Conservation (phyloP, 1,140 invertebrate species). For the Ceratosolen solmsi region DNA sequence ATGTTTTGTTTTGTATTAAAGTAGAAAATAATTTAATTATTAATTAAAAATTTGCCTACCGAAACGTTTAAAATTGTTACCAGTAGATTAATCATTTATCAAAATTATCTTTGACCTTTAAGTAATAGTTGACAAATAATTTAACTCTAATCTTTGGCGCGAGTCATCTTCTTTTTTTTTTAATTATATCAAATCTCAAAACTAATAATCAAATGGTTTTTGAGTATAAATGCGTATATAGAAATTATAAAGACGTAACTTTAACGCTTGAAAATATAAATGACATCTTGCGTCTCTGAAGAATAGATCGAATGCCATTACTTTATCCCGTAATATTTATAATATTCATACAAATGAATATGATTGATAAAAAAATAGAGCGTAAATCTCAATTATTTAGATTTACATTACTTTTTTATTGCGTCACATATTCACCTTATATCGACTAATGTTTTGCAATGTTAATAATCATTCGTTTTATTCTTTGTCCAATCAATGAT, state of each 20-base stretch:
- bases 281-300: background rate
- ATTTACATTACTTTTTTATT: background rate
- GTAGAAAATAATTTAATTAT: too few relatives aligned
- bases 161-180: background rate
- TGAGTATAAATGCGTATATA: background rate
- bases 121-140: background rate
- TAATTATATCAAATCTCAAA: background rate
- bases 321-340: background rate
- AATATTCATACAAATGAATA: background rate
- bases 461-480: too few relatives aligned
- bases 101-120: background rate
- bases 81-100: too few relatives aligned
- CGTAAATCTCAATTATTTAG: background rate
- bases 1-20: too few relatives aligned
- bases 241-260: background rate
- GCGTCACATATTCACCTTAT: background rate
- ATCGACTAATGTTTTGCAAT: background rate
- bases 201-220: background rate
- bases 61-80: too few relatives aligned
- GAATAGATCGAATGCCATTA: background rate
- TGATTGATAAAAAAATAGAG: background rate
- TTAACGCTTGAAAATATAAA: background rate
- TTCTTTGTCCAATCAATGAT: too few relatives aligned
- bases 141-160: background rate
- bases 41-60: too few relatives aligned